These are phyloP conservation scores for Germaria angustata DNA, from an alignment of 2,888 invertebrate genomes.

Conservation along the genomic window DNA sequence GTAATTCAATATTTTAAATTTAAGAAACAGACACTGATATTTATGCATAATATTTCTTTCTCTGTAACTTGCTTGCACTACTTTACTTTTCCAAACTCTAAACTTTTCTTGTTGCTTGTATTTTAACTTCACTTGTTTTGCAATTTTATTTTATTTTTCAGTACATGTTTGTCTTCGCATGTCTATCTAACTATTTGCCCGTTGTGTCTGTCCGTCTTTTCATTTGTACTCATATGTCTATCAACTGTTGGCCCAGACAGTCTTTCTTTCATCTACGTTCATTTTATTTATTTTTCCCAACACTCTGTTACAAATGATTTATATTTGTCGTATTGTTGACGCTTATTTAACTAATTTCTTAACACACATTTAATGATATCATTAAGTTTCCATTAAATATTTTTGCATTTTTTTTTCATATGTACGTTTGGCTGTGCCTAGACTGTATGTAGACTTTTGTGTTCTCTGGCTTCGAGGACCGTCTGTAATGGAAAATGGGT, in stretches of 20 bases:
- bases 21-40: no score
- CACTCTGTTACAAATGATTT: constrained; percentile 64
- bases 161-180: constrained; percentile 29
- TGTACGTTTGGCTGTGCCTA: neutral
- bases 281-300: constrained; percentile 23
- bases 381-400: constrained; percentile 64
- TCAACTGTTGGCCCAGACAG: constrained; percentile 39
- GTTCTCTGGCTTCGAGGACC: neutral
- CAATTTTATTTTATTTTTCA: constrained; percentile 37
- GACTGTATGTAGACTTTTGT: neutral
- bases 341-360: constrained; percentile 68
- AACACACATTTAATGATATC: constrained; percentile 67
- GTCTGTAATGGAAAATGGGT: neutral
- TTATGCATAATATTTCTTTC: neutral
- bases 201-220: constrained; percentile 15
- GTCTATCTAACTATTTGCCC: constrained; percentile 45
- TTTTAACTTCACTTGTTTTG: constrained; percentile 56
- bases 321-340: constrained; percentile 66
- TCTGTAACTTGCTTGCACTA: neutral
- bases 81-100: no score
- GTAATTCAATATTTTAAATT: no score
- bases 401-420: constrained; percentile 31
- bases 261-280: neutral
- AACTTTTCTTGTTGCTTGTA: no score
- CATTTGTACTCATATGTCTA: constrained; percentile 31